Evolutionary conservation across 2,797 vertebrate species (phyloP).

Genomic region (Falco rusticolus): DNA sequence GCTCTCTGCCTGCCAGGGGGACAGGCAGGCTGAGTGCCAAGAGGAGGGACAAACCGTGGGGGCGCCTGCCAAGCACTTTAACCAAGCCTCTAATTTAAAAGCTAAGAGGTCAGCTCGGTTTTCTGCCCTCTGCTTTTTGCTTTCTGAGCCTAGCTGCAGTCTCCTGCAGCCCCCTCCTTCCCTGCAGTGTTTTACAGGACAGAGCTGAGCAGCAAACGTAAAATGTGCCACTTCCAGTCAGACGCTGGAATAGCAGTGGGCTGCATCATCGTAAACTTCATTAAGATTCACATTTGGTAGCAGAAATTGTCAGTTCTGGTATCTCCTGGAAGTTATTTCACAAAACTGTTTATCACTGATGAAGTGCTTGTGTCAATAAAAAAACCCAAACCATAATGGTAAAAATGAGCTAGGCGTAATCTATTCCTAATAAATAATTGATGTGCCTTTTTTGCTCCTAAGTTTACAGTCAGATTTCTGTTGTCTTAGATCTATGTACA

Average conservation of each 20-base stretch:
- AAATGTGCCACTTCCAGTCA: background rate
- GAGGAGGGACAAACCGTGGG: background rate
- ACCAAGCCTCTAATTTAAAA: background rate
- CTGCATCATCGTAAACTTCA: background rate
- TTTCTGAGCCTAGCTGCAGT: background rate
- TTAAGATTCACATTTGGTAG: background rate
- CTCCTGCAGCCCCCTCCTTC: fast-evolving
- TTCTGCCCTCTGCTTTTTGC: background rate
- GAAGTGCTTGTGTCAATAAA: background rate
- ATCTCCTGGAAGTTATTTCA: background rate
- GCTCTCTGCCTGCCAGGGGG: background rate
- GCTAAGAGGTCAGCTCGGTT: background rate
- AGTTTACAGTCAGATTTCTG: background rate
- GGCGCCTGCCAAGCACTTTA: background rate
- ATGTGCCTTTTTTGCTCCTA: background rate
- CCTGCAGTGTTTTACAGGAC: background rate
- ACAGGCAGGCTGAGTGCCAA: no score
- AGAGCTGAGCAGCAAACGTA: background rate
- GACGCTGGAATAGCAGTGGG: background rate
- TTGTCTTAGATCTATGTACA: background rate
- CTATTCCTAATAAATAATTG: background rate
- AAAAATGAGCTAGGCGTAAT: background rate
- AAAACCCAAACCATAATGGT: background rate
- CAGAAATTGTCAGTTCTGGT: background rate
- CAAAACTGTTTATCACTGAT: background rate